These are phyloP conservation scores for Neodiprion lecontei DNA, from an alignment of 1,140 invertebrate species.

Conservation along the genomic window DNA sequence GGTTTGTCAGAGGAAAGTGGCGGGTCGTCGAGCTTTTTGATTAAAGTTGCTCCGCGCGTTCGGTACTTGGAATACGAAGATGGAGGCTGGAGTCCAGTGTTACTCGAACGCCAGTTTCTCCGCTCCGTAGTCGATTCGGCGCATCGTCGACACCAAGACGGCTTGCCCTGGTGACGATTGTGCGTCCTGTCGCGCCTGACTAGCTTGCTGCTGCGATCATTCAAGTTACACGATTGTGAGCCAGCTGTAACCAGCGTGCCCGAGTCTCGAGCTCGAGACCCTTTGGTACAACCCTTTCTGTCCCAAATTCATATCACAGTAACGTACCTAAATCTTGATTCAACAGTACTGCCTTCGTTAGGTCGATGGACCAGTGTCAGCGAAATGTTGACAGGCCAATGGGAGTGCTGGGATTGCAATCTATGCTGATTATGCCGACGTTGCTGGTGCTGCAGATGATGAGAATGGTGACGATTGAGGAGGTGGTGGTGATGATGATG, in stretches of 20 bases:
- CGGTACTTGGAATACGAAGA: neutral
- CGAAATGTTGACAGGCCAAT: neutral
- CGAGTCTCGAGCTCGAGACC: too few species aligned
- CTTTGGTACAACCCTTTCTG: too few species aligned
- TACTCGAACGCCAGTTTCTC: conserved; percentile 1
- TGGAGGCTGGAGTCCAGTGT: neutral
- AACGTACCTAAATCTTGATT: neutral
- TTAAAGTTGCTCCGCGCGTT: neutral
- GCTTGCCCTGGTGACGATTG: conserved; percentile 4
- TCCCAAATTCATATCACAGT: neutral
- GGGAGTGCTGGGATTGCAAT: neutral
- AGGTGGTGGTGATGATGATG: neutral
- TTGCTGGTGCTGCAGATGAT: neutral
- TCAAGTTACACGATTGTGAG: neutral
- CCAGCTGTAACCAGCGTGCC: neutral
- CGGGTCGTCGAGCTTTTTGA: neutral
- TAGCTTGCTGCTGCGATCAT: neutral
- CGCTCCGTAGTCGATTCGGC: neutral
- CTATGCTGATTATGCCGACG: neutral
- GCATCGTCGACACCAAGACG: conserved; percentile 6
- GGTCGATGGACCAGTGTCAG: neutral
- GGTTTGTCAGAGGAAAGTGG: neutral
- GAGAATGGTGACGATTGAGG: neutral
- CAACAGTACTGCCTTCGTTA: neutral
- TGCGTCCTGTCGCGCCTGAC: conserved; percentile 2